phyloP scores from a whole-genome alignment of 1,140 invertebrate species.

The Pachyrhynchus sulphureomaculatus region DNA sequence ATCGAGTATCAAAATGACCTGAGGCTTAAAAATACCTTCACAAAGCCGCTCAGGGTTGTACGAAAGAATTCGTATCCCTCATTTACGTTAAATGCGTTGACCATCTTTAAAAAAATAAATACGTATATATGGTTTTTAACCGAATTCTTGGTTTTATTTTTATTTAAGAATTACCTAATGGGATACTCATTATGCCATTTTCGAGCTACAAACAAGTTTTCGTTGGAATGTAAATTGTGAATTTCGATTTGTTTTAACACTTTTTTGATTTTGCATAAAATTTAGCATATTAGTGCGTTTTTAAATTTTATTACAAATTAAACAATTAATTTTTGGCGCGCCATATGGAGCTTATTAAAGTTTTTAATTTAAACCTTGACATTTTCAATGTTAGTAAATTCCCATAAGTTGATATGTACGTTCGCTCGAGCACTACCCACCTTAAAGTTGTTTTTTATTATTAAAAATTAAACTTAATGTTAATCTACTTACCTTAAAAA shows the following conservation, averaged over 20 bases:
- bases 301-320: background rate
- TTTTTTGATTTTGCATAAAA: too few species aligned
- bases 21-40: slow-evolving; percentile 15
- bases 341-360: background rate
- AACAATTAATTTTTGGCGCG: background rate
- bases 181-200: background rate
- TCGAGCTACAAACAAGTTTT: background rate
- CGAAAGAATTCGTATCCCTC: background rate
- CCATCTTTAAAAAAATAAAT: background rate
- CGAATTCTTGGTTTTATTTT: background rate
- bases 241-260: too few species aligned
- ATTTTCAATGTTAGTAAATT: background rate
- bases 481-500: slow-evolving; percentile 4
- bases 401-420: background rate
- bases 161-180: background rate
- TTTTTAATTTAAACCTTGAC: slow-evolving; percentile 2
- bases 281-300: background rate
- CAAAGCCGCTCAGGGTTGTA: slow-evolving; percentile 8
- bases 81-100: background rate
- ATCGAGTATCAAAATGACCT: slow-evolving; percentile 11
- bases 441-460: background rate
- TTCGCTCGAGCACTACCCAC: background rate
- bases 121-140: background rate
- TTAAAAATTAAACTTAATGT: background rate
- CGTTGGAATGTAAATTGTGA: background rate